Conservation (phyloP, 30 jellyfish, hydroid and myxozoan species). For the Turritopsis dohrnii region DNA sequence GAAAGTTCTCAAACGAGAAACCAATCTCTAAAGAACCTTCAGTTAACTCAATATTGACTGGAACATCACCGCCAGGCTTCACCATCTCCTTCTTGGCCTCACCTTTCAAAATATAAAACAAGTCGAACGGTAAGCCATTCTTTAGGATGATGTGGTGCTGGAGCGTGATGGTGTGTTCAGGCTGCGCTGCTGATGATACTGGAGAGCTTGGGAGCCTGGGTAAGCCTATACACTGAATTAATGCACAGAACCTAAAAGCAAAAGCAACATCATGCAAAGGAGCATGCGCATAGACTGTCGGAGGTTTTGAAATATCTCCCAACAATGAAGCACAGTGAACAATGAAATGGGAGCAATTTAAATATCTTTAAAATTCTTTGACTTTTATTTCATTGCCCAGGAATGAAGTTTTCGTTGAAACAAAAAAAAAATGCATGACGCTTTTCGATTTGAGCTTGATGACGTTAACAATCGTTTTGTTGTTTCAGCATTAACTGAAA, state of each 20-base stretch:
- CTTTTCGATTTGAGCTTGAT: too few species aligned
- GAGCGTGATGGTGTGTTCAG: conserved; percentile 74
- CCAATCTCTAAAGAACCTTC: conserved; percentile 53
- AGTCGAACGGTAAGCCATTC: conserved; percentile 83
- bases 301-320: too few species aligned
- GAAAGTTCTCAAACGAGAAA: conserved; percentile 85
- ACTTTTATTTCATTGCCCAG: too few species aligned
- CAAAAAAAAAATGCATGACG: too few species aligned
- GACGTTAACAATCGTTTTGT: too few species aligned
- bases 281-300: too few species aligned
- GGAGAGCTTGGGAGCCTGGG: neutral
- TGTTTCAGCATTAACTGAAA: too few species aligned
- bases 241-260: conserved; percentile 26
- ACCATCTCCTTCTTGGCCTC: conserved; percentile 52
- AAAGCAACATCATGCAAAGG: neutral
- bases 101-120: conserved; percentile 56
- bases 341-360: neutral
- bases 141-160: conserved; percentile 58
- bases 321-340: too few species aligned
- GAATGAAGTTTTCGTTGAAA: too few species aligned
- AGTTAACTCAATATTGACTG: conserved; percentile 41
- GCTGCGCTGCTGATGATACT: conserved; percentile 30
- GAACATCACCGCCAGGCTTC: conserved; percentile 83
- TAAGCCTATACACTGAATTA: conserved; percentile 13
- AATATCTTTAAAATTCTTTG: neutral